phyloP scores from a whole-genome alignment of 2,113 vertebrate genomes.

The Gallinago media region DNA sequence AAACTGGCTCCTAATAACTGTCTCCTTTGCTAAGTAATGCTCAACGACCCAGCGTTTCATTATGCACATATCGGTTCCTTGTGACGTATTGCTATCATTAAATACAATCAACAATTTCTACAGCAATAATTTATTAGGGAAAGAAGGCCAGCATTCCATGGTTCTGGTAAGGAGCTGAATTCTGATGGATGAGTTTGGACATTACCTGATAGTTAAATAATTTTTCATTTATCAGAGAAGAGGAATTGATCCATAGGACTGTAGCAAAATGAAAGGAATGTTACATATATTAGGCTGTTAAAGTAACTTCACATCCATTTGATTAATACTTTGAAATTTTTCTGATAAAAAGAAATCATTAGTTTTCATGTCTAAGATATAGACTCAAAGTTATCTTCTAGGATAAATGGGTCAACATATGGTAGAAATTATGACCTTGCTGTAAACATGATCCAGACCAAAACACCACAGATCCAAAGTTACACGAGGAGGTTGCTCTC shows the following conservation, averaged over 20 bases:
- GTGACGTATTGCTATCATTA: constrained; percentile 1
- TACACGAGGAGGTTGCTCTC: not conserved
- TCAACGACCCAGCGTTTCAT: not conserved
- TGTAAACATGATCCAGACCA: not conserved
- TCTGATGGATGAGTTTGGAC: constrained; percentile 42
- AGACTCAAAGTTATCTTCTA: not conserved
- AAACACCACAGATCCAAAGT: not conserved
- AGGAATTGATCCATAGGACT: constrained; percentile 21
- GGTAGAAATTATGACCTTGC: not conserved
- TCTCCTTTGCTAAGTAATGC: not conserved
- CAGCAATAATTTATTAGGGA: constrained; percentile 9
- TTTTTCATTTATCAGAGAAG: constrained; percentile 8
- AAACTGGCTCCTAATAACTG: not conserved
- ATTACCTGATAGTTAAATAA: constrained; percentile 11
- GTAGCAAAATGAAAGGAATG: not conserved
- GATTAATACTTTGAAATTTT: not conserved
- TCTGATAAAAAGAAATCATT: not conserved
- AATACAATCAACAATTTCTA: constrained; percentile 21
- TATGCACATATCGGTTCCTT: not conserved
- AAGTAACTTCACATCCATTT: not conserved
- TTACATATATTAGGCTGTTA: not conserved
- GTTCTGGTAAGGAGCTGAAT: not conserved
- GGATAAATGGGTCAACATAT: not conserved
- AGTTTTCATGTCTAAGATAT: not conserved
- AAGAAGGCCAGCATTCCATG: not conserved